Percentiles rank a stretch among this genome's conserved stretches.
These are phyloP conservation scores for Tiaroga cobitis DNA, from an alignment of 2,797 vertebrate species.

Conservation along the genomic window DNA sequence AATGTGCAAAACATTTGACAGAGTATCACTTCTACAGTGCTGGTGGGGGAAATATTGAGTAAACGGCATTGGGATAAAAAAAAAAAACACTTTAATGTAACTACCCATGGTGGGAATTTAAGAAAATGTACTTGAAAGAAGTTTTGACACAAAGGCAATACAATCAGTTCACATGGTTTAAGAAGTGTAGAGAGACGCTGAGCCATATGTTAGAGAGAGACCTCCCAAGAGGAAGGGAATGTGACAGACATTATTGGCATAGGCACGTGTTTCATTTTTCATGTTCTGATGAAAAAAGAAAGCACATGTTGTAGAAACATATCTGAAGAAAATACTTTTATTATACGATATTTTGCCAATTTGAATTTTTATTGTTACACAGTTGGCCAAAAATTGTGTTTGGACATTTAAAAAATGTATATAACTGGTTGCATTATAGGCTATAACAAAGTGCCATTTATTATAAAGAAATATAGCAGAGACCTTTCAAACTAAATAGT, in stretches of 20 bases:
- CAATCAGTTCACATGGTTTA: constrained; percentile 46
- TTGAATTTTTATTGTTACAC: not conserved
- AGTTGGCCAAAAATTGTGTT: not conserved
- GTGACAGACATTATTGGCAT: constrained; percentile 69
- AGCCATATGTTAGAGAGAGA: constrained; percentile 72
- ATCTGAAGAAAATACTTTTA: not conserved
- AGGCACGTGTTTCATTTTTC: constrained; percentile 52
- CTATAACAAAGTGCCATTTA: not conserved
- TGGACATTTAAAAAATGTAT: not conserved
- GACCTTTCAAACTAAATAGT: not conserved
- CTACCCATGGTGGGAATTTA: constrained; percentile 41
- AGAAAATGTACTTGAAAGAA: constrained; percentile 49
- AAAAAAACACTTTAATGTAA: constrained; percentile 24
- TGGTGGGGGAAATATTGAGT: constrained; percentile 16
- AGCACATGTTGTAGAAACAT: constrained; percentile 66
- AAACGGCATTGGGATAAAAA: constrained; percentile 2
- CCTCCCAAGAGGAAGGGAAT: constrained; percentile 74
- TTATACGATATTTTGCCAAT: not conserved
- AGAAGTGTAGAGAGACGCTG: constrained; percentile 56
- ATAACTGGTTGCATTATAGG: not conserved
- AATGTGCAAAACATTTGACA: constrained; percentile 22
- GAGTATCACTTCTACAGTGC: not conserved
- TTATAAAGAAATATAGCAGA: not conserved
- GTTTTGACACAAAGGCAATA: constrained; percentile 49
- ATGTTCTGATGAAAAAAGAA: constrained; percentile 65